Conservation (phyloP, 1,140 invertebrate species). For the Mamestra configurata region DNA sequence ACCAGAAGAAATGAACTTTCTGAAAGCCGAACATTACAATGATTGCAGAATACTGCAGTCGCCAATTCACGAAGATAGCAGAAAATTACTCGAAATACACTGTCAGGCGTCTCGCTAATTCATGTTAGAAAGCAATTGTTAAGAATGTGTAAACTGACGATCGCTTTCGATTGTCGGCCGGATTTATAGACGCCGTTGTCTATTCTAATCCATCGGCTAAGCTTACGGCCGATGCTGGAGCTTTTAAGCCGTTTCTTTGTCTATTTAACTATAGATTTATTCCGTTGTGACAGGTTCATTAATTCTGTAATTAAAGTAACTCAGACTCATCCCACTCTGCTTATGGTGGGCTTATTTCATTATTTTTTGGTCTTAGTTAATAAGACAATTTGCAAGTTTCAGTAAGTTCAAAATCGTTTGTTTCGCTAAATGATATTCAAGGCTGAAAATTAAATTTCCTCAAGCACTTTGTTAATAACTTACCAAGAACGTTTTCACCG, state of each 20-base stretch:
- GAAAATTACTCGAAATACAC: conserved; percentile 1
- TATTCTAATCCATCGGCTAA: conserved; percentile 53
- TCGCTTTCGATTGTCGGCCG: conserved; percentile 62
- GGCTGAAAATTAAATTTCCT: no score
- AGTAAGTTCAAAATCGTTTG: no score
- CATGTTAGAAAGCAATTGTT: conserved; percentile 70
- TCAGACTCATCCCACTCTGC: no score
- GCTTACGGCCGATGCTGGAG: neutral
- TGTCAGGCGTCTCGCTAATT: conserved; percentile 57
- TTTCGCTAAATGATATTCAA: no score
- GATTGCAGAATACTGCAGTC: neutral
- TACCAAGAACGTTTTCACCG: neutral
- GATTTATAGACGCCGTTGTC: conserved; percentile 42
- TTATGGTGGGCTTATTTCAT: no score
- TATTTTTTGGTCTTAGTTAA: no score
- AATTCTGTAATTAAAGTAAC: no score
- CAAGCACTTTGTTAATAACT: no score
- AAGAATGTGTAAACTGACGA: conserved; percentile 71
- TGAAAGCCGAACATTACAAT: no score
- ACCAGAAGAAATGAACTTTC: no score
- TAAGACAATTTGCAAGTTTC: no score
- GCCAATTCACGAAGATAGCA: neutral
- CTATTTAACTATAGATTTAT: neutral
- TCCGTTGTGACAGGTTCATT: no score
- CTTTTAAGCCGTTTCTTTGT: neutral